Evolutionary conservation across 2,888 invertebrate genomes (phyloP), one percentile per base, ranked within the genome.

Genomic region (Melipona bicolor): DNA sequence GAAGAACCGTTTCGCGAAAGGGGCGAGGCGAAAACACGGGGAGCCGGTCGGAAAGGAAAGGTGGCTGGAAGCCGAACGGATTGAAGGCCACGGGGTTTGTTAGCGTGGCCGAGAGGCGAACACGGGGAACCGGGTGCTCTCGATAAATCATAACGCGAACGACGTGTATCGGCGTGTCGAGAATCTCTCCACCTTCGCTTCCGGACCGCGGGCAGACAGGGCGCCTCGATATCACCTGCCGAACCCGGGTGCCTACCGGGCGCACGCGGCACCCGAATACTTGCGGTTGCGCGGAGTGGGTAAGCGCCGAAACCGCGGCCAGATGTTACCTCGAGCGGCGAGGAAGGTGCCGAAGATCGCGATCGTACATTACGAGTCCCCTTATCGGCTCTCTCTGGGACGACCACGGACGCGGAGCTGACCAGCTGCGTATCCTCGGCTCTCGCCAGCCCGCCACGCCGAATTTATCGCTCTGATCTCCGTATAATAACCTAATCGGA

Each of bases 221-320:
- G 62, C 76, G 56, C 15, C 50, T 4, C 4, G 83, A 87, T 85
- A 86, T 85, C 90, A 90, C 90, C 90, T 90, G 89, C 90, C 90
- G 84, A 90, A 84, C 86, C 1, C 69, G 84, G 71, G 68, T 72
- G 85, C 71, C 83, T 71, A 83, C 79, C 79, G 87, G 76, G 84
- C 82, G 79, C 83, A 85, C 85, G 89, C 76, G 56, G 74, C 81
- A 82, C 81, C 61, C 76, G 78, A 87, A 89, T 88, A 86, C 85
- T 87, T 91, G 90, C 86, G 92, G 91, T 92, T 88, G 91, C 89
- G 89, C 43, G 43, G 43, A 90, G 87, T 90, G 90, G 91, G 89
- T 93, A 93, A 93, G 92, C 90, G 91, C 87, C 89, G 90, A 93
- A 93, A 93, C 93, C 93, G 89, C 93, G 92, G 90, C 93, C 93